Evolutionary conservation across 1,140 invertebrate species (phyloP).

Genomic region (Gryon sp.): DNA sequence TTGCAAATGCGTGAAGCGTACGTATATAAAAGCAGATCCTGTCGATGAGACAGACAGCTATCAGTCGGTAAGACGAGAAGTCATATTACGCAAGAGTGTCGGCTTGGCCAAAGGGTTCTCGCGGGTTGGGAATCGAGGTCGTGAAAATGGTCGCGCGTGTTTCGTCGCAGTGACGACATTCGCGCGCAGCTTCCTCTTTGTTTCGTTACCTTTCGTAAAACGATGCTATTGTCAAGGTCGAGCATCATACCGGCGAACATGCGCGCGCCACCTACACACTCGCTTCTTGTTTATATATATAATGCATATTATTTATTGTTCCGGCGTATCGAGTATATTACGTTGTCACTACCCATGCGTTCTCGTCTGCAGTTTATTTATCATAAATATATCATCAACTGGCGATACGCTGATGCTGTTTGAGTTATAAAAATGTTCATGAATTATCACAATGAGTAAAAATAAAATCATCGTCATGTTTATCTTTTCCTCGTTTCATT

Average conservation of each 20-base stretch:
- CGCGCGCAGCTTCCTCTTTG: slow-evolving; percentile 56
- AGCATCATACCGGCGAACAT: slow-evolving; percentile 17
- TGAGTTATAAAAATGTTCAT: too few relatives aligned
- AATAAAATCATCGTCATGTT: too few relatives aligned
- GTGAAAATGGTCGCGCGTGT: slow-evolving; percentile 45
- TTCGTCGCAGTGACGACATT: slow-evolving; percentile 4
- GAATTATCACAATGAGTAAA: too few relatives aligned
- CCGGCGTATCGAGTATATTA: neutral
- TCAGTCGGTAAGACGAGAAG: slow-evolving; percentile 46
- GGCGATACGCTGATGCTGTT: too few relatives aligned
- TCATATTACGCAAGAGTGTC: slow-evolving; percentile 39
- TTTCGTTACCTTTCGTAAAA: slow-evolving; percentile 61
- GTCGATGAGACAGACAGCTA: slow-evolving; percentile 31
- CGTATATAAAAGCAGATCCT: neutral
- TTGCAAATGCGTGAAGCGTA: too few relatives aligned
- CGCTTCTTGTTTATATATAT: slow-evolving; percentile 1
- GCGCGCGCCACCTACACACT: slow-evolving; percentile 54
- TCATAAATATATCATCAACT: too few relatives aligned
- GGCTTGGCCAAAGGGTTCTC: slow-evolving; percentile 42
- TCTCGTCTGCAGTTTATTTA: too few relatives aligned
- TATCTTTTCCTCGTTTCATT: too few relatives aligned
- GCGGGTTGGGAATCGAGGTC: slow-evolving; percentile 53
- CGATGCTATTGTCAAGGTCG: slow-evolving; percentile 61
- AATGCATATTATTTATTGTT: slow-evolving; percentile 41
- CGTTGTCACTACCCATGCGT: neutral